Conservation (phyloP, 1,140 invertebrate genomes). For the Cepaea nemoralis region DNA sequence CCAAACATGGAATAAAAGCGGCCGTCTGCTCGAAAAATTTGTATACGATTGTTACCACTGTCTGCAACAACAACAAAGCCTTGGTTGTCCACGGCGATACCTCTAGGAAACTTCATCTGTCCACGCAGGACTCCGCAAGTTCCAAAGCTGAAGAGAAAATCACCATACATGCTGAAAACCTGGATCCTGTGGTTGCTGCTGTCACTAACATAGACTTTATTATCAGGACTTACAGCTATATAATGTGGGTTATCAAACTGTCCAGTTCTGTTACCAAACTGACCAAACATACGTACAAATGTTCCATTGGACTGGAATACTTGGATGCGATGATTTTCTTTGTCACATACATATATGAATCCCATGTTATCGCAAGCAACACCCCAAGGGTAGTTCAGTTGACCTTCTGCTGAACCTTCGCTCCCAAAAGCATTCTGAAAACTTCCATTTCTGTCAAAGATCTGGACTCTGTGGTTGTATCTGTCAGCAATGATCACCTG, state of each 20-base stretch:
- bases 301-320: conserved; percentile 98
- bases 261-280: conserved; percentile 87
- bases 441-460: conserved; percentile 90
- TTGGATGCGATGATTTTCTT: conserved; percentile 95
- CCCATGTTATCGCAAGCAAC: conserved; percentile 96
- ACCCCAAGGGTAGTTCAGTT: conserved; percentile 99
- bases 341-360: conserved; percentile 99
- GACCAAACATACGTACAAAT: conserved; percentile 96
- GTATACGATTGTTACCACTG: conserved; percentile 97
- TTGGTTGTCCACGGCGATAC: conserved; percentile 97
- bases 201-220: conserved; percentile 66
- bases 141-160: conserved; percentile 66
- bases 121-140: conserved; percentile 60
- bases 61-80: conserved; percentile 98
- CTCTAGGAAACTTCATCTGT: conserved; percentile 96
- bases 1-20: conserved; percentile 83
- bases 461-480: conserved; percentile 96
- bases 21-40: conserved; percentile 83
- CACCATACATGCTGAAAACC: conserved; percentile 68
- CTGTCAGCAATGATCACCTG: conserved; percentile 92
- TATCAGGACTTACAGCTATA: conserved; percentile 63
- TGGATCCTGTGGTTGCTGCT: conserved; percentile 69
- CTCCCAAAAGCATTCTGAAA: conserved; percentile 92
- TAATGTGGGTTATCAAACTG: conserved; percentile 68
- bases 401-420: conserved; percentile 82